Percentiles rank a stretch among this genome's conserved stretches.
These are phyloP conservation scores for Hippopotamus amphibius DNA, from an alignment of 2,113 vertebrate species.

Conservation along the genomic window DNA sequence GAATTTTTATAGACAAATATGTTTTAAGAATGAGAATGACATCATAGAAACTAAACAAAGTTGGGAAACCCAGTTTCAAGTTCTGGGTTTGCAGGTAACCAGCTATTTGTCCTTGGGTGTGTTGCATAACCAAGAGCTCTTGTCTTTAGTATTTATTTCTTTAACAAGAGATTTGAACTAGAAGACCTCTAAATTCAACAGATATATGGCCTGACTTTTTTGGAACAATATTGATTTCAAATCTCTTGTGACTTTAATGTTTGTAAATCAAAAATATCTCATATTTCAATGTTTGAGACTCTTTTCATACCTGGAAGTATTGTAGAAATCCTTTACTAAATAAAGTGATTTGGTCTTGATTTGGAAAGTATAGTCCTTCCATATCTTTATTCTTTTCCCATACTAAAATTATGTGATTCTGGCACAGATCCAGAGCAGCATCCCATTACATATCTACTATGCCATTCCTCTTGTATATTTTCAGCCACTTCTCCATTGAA, in stretches of 20 bases:
- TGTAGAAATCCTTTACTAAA: conserved; percentile 48
- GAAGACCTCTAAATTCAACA: conserved; percentile 2
- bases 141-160: conserved; percentile 54
- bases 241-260: conserved; percentile 45
- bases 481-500: conserved; percentile 39
- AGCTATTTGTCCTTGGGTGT: conserved; percentile 42
- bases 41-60: conserved; percentile 38
- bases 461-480: background rate
- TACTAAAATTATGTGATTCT: conserved; percentile 11
- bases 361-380: background rate
- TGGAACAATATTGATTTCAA: conserved; percentile 45
- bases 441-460: background rate
- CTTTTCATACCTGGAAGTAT: background rate
- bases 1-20: conserved; percentile 56
- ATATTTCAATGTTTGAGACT: conserved; percentile 31
- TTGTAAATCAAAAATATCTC: conserved; percentile 10
- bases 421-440: background rate
- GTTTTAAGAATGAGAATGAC: conserved; percentile 49
- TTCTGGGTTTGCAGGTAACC: conserved; percentile 39
- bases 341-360: conserved; percentile 22
- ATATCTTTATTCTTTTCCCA: conserved; percentile 43
- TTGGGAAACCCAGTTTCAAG: conserved; percentile 18
- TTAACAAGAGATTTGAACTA: conserved; percentile 21
- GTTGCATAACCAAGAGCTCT: conserved; percentile 50
- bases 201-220: background rate